Base-by-base conservation (phyloP, 1,140 invertebrate genomes). In the Dysdera silvatica region DNA sequence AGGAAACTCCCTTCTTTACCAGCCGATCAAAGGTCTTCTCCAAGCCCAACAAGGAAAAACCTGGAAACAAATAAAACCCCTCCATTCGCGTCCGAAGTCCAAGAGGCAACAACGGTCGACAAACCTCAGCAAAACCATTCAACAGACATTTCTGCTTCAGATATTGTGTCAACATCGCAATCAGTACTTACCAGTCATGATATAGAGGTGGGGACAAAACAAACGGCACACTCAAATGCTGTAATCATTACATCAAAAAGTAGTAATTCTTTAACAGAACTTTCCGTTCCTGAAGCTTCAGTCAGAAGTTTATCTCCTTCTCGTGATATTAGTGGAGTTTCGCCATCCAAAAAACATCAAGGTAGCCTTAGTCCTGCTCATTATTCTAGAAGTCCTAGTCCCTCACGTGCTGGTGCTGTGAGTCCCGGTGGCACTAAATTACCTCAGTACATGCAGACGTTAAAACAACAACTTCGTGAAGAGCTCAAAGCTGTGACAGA, bases 1-100 rank as follows among this genome's bases (percentile, higher is more conserved):
- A 68, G 82, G 28, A 83, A 81, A 68, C 71, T 82, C 18, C 81
- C 82, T 5, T 74, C 79, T 26, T 76, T 83, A 35, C 82, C 82
- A 2, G 71, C 78, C 0, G 79, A 80, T 48, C 81, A 82, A 67
- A 79, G 81, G 65, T 76, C 79, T 2, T 75, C 77, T 6, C 76
- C 75, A 6, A 70, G 80, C 16, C 78, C 78, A 41, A 75, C 78
- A 4, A 70, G 73, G 40, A 79, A 79, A 61, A 55, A 77, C 67
- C 16, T 26, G 3, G 52, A 52, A 1, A 61, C 33, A 43, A 20
- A 16, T 6, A 57, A 43, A 28, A 60, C 20, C 37, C 16, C 37
- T 40, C 37, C 37, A 20, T 20, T 20, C 37, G 16, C 37, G 37
- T 40, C 37, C 37, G 14, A n/a, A n/a, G n/a, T n/a, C n/a, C n/a